Evolutionary conservation across 2,888 invertebrate genomes (phyloP), one percentile per base, ranked within the genome.

Genomic region (Steinernema carpocapsae): DNA sequence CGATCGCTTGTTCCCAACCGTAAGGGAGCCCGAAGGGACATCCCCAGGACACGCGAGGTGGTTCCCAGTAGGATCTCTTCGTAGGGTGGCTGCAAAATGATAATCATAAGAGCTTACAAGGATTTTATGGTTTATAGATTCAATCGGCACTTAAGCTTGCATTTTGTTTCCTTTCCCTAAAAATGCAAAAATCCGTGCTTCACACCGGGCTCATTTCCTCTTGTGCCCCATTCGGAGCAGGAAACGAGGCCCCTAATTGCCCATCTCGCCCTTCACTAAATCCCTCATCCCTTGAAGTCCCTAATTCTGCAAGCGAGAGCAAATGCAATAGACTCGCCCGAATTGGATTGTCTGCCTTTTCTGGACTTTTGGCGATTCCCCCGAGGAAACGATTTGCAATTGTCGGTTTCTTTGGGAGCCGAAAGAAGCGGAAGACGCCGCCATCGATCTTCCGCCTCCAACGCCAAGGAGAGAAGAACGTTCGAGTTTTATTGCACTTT

Each of bases 1-100:
- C 94, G 78, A 93, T 89, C 29, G 94, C 94, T 87, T 93, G 91
- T 88, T 95, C 95, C 94, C 94, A 95, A 17, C 94, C 95, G 87
- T 93, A 94, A 0, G 94, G 94, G 75, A 94, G 90, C 70, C 92
- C 88, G 6, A 86, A 80, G 70, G 78, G 84, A 75, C 92, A 91
- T 46, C 88, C 87, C 94, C 94, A 95, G 86, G 92, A 92, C 88
- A 94, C 94, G 29, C 92, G 92, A 1, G 94, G 94, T 0, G 95
- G 95, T 80, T 94, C 89, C 94, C 94, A 95, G 84, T 80, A 82
- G 17, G 83, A 82, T 26, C 78, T 76, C 37, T 81, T 76, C 0
- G 83, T 80, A 19, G 78, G 72, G 72, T 83, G 83, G 72, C 85
- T 85, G 79, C 72, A 84, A 78, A 4, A 56, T 26, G 43, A 12